These are phyloP conservation scores for Aphis craccivora DNA, from an alignment of 1,140 invertebrate genomes.

Conservation along the genomic window DNA sequence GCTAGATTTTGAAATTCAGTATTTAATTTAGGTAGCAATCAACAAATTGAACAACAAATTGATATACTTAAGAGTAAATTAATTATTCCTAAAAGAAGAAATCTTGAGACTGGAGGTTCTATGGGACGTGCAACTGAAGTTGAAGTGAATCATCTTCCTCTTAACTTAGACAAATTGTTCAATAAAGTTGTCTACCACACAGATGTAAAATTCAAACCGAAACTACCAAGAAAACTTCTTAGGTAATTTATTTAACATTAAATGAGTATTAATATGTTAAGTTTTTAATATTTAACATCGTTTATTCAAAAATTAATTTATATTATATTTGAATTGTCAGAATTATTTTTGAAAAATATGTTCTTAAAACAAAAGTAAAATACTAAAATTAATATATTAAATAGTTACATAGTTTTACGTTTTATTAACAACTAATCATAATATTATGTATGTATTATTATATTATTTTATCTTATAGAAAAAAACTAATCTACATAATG, in stretches of 20 bases:
- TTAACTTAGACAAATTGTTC: conserved; percentile 66
- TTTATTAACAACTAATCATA: too few relatives aligned
- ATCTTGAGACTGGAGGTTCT: conserved; percentile 63
- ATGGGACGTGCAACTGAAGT: conserved; percentile 65
- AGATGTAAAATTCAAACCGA: conserved; percentile 67
- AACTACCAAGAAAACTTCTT: conserved; percentile 66
- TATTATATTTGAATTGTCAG: neutral
- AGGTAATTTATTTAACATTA: conserved; percentile 60
- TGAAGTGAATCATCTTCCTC: conserved; percentile 69
- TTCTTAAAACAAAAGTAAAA: neutral
- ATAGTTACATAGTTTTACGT: too few relatives aligned
- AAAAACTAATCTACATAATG: too few relatives aligned
- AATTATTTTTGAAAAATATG: neutral
- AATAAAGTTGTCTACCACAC: conserved; percentile 66
- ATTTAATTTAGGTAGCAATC: neutral
- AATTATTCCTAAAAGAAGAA: conserved; percentile 29
- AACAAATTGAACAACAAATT: conserved; percentile 17
- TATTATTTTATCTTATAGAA: too few relatives aligned
- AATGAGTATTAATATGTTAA: neutral
- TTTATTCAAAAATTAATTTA: neutral
- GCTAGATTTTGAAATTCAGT: too few relatives aligned
- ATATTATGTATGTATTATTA: too few relatives aligned
- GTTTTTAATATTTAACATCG: neutral
- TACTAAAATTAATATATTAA: neutral
- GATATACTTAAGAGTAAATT: neutral